Base-by-base conservation (phyloP, 2,113 vertebrate species). In the Onychostoma macrolepis region DNA sequence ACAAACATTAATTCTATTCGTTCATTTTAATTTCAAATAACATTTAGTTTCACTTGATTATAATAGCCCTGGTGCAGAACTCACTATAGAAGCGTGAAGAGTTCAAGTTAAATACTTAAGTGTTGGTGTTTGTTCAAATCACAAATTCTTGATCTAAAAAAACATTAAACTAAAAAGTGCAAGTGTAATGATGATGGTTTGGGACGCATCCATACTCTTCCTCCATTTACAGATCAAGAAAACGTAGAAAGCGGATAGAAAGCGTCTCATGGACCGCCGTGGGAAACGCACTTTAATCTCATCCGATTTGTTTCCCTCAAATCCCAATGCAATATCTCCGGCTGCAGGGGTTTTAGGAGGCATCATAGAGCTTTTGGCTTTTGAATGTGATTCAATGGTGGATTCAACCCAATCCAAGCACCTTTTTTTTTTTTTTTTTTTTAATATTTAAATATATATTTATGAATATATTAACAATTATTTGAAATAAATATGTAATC, bases 301-400 rank as follows among this genome's bases (percentile, higher is more conserved):
- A 78, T 83, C 84, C 28, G 43, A 82, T 88, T 82, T 50, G 78
- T 69, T 65, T 56, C 58, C 38, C 41, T 72, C 33, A 78, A 86
- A 86, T 88, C 84, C 56, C 21, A 79, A 4, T 4, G 30, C 82
- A 74, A 26, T 71, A 17, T 24, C 72, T 83, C 19, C 50, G 9
- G 53, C 72, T 88, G 69, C 45, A 6, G 48, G 67, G 21, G 50
- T 15, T 80, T 72, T 63, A 36, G 12, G 24, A 85, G 58, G 36
- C 83, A 41, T 76, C 53, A 76, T 6, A 61, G 75, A 50, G 45
- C 48, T 56, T 33, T 24, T 2, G 19, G 19, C 1, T 72, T 21
- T 21, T 78, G 26, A 33, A 21, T 78, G 17, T 10, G 28, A 53
- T 53, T 53, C 26, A 19, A 33, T 28, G 15, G 45, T 53, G 43